These are phyloP conservation scores for Oryzias woworae DNA, from an alignment of 2,113 vertebrate species.

Conservation along the genomic window DNA sequence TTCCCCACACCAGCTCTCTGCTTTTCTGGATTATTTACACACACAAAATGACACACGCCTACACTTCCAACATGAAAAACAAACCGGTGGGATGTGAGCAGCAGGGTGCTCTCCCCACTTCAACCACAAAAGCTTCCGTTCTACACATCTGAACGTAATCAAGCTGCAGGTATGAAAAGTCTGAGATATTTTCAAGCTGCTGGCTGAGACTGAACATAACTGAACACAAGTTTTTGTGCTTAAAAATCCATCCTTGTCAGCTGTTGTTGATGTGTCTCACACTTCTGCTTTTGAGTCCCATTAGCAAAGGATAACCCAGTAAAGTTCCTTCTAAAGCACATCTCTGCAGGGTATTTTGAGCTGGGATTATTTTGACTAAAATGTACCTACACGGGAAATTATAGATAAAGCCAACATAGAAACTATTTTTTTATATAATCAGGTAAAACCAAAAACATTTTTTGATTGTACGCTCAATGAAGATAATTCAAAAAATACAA, in stretches of 20 bases:
- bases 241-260: background rate
- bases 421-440: too few relatives aligned
- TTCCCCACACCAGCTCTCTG: conserved; percentile 37
- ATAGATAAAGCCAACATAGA: too few relatives aligned
- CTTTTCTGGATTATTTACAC: conserved; percentile 39
- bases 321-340: too few relatives aligned
- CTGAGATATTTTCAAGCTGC: background rate
- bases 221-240: background rate
- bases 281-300: conserved; percentile 3
- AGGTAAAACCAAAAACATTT: too few relatives aligned
- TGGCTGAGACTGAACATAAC: background rate
- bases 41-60: conserved; percentile 5
- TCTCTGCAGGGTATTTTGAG: too few relatives aligned
- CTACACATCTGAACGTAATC: background rate
- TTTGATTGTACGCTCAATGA: too few relatives aligned
- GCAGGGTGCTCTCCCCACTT: conserved; percentile 51
- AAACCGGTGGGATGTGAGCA: conserved; percentile 6
- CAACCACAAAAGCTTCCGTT: conserved; percentile 1
- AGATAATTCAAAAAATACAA: too few relatives aligned
- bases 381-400: too few relatives aligned
- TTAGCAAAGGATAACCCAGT: too few relatives aligned
- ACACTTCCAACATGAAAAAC: conserved; percentile 9
- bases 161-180: conserved; percentile 3
- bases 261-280: background rate
- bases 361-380: too few relatives aligned